Evolutionary conservation across 2,113 vertebrate genomes (phyloP).

Genomic region (Edolisoma coerulescens): DNA sequence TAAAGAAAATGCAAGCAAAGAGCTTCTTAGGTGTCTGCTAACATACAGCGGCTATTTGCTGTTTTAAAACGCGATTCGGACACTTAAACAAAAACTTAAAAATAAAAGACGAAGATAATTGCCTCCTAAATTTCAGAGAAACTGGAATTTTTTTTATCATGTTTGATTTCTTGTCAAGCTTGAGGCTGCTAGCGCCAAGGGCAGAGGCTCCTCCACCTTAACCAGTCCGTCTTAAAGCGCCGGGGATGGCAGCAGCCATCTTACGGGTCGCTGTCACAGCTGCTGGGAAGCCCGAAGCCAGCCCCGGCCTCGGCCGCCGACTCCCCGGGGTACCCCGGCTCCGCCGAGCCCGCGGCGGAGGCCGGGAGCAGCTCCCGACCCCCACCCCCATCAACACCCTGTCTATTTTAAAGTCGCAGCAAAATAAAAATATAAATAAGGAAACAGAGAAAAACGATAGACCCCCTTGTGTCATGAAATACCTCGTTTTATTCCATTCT

Average conservation of each 20-base stretch:
- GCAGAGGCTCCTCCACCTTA: not conserved
- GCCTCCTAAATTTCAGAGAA: not conserved
- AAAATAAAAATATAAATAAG: not conserved
- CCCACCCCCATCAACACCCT: accelerated
- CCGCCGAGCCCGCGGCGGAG: not conserved
- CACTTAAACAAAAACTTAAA: not conserved
- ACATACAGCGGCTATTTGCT: not conserved
- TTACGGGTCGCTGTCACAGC: conserved; percentile 33
- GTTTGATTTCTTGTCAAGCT: not conserved
- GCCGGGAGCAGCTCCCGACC: not conserved
- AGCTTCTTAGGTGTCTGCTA: not conserved
- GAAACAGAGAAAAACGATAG: not conserved
- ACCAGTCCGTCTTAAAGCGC: not conserved
- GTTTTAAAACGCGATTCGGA: not conserved
- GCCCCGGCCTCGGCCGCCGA: not conserved
- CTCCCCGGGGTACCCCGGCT: too few species aligned
- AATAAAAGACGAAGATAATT: not conserved
- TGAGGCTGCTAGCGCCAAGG: not conserved
- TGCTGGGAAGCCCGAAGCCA: not conserved
- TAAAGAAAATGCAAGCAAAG: not conserved
- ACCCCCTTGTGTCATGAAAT: not conserved
- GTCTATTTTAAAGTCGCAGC: not conserved
- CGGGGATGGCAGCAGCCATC: conserved; percentile 35
- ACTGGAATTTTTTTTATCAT: accelerated
- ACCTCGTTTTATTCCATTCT: not conserved